A percentile compares a stretch with the other conserved stretches of the same genome.
Conservation (phyloP, 2,797 vertebrate species). For the Takifugu rubripes region DNA sequence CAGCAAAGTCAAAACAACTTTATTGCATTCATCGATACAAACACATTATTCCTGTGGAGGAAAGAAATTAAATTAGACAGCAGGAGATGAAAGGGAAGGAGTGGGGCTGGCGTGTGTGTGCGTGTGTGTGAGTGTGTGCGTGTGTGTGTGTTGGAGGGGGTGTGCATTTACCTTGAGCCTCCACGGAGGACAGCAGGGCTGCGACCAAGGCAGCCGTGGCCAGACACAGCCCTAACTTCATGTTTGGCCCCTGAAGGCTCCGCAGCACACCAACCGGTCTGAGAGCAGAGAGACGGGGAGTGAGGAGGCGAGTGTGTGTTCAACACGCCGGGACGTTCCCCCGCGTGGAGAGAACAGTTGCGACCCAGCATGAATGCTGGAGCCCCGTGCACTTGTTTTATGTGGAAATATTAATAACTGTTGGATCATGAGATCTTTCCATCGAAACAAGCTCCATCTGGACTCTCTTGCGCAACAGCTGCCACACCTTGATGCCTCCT, state of each 20-base stretch:
- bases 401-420: too few relatives aligned
- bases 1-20: conserved; percentile 51
- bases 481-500: conserved; percentile 54
- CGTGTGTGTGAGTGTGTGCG: too few relatives aligned
- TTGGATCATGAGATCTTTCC: too few relatives aligned
- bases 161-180: conserved; percentile 93
- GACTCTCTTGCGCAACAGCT: conserved; percentile 31
- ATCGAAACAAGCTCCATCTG: conserved; percentile 14
- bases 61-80: conserved; percentile 33
- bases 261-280: conserved; percentile 92
- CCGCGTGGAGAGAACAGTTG: too few relatives aligned
- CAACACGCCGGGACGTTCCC: too few relatives aligned
- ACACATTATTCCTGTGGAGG: conserved; percentile 22
- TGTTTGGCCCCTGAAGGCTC: conserved; percentile 75
- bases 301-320: too few relatives aligned
- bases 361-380: too few relatives aligned
- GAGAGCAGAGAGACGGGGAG: conserved; percentile 28
- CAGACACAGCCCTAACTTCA: conserved; percentile 88
- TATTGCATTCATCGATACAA: conserved; percentile 61
- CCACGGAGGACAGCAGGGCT: conserved; percentile 82
- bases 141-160: conserved; percentile 5
- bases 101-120: conserved; percentile 5
- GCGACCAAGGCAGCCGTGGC: conserved; percentile 82
- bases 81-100: conserved; percentile 33
- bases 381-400: too few relatives aligned